Evolutionary conservation across 2,888 invertebrate genomes (phyloP).

Genomic region (Chromoteleia sp.): DNA sequence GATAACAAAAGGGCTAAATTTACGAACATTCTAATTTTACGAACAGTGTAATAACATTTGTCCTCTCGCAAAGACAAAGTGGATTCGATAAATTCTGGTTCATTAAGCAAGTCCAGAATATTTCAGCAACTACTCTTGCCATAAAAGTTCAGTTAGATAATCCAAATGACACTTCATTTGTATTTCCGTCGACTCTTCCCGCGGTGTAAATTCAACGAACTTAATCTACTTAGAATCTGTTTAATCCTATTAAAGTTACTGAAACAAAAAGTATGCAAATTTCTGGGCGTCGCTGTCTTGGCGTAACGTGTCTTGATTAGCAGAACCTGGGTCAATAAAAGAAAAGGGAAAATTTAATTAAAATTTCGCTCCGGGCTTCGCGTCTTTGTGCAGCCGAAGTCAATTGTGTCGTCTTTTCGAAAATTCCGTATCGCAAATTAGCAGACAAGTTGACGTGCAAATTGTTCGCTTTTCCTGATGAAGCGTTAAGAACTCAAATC

Average conservation of each 20-base stretch:
- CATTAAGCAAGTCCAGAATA: conserved; percentile 45
- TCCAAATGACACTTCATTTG: conserved; percentile 64
- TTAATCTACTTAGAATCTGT: conserved; percentile 60
- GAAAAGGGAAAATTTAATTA: conserved; percentile 49
- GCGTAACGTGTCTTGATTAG: conserved; percentile 59
- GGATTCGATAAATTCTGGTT: conserved; percentile 48
- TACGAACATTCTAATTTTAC: conserved; percentile 13
- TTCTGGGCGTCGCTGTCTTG: conserved; percentile 42
- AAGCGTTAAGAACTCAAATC: no score
- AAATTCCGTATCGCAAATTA: conserved; percentile 10
- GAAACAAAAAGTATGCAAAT: conserved; percentile 65
- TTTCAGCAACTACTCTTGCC: conserved; percentile 41
- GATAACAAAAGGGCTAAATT: conserved; percentile 26
- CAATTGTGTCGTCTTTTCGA: conserved; percentile 1
- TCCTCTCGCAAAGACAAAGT: conserved; percentile 30
- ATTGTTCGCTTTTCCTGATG: no score
- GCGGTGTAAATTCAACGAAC: conserved; percentile 57
- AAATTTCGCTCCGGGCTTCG: conserved; percentile 34
- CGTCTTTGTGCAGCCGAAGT: conserved; percentile 1
- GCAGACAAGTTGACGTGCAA: conserved; percentile 1
- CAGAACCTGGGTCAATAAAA: conserved; percentile 44
- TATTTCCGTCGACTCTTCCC: conserved; percentile 48
- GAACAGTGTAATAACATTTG: conserved; percentile 21
- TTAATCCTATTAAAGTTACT: conserved; percentile 63
- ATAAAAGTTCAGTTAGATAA: conserved; percentile 59